Evolutionary conservation across 2,113 vertebrate species (phyloP), one percentile per base, ranked within the genome.

Genomic region (Cavia porcellus): DNA sequence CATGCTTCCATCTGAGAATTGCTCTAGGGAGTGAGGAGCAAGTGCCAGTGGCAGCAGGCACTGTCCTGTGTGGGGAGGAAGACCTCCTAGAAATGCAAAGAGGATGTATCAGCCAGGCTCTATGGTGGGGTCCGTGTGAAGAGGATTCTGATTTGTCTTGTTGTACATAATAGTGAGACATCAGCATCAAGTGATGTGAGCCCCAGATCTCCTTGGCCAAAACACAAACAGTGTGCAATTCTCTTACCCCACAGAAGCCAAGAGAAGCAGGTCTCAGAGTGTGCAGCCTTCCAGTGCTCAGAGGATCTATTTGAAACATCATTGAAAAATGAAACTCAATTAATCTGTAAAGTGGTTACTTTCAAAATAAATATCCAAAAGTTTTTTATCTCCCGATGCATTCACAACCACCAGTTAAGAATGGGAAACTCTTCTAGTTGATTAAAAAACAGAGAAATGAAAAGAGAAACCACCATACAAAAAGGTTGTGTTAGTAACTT

Each of bases 381-480:
- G 17, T n/a, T 52, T n/a, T 38, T 55, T 8, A 0, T 32, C n/a
- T 28, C n/a, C 35, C 61, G 24, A 52, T 3, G 19, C 66, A 24
- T 13, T 55, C 25, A 55, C 8, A 55, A 11, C 0, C 0, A 2
- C 45, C 45, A 28, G 9, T 4, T 14, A 45, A 32, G 11, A 1
- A 8, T 32, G 45, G 57, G 25, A 32, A 38, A 25, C 11, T 59
- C 28, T 9, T 12, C 20, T 8, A 50, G 64, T 22, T 14, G 3
- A 15, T 5, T 7, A 0, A 5, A 22, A 42, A 7, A 0, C 35
- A 5, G 5, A 77, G 5, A 11, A 25, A n/a, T 5, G 1, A 42
- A n/a, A 50, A 20, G 17, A 47, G 42, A 5, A 28, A 42, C 3
- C 12, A 19, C 45, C 35, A 3, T 10, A 1, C 4, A 3, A 12